A percentile compares a stretch with the other conserved stretches of the same genome.
Conservation (phyloP, 2,888 invertebrate genomes). For the Dascillus cervinus region DNA sequence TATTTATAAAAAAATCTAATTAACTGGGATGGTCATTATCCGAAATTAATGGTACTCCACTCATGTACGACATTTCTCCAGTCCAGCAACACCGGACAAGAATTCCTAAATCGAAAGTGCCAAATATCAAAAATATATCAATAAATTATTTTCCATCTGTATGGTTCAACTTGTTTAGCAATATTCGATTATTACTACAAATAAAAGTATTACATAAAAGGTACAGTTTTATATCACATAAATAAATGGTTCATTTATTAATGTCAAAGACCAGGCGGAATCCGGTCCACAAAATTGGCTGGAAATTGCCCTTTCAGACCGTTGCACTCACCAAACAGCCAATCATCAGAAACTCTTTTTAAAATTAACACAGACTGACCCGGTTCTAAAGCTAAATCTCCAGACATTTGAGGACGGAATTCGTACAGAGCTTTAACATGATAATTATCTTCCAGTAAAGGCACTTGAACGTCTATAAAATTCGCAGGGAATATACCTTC, state of each 20-base stretch:
- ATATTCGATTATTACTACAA: too few species aligned
- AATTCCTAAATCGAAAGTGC: too few species aligned
- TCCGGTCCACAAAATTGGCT: slow-evolving; percentile 61
- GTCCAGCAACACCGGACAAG: too few species aligned
- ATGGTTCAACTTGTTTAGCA: too few species aligned
- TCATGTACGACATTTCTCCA: too few species aligned
- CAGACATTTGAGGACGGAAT: slow-evolving; percentile 51
- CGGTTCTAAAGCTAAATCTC: slow-evolving; percentile 30
- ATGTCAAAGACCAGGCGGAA: slow-evolving; percentile 43
- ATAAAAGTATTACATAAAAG: too few species aligned
- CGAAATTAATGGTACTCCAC: too few species aligned
- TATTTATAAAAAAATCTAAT: too few species aligned
- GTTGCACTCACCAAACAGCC: slow-evolving; percentile 67
- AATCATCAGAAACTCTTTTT: slow-evolving; percentile 64
- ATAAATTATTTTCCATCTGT: too few species aligned
- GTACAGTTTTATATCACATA: too few species aligned
- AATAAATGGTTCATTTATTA: slow-evolving; percentile 1
- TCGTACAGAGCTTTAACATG: slow-evolving; percentile 64
- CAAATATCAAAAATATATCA: too few species aligned
- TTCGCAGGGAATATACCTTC: slow-evolving; percentile 78
- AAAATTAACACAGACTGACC: slow-evolving; percentile 53
- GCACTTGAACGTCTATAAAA: slow-evolving; percentile 70
- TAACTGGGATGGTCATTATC: too few species aligned
- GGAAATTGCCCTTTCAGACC: slow-evolving; percentile 71
- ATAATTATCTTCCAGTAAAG: slow-evolving; percentile 47